Percentiles rank a stretch among this genome's conserved stretches.
phyloP scores from a whole-genome alignment of 2,797 vertebrate genomes.

The Cottoperca gobio region DNA sequence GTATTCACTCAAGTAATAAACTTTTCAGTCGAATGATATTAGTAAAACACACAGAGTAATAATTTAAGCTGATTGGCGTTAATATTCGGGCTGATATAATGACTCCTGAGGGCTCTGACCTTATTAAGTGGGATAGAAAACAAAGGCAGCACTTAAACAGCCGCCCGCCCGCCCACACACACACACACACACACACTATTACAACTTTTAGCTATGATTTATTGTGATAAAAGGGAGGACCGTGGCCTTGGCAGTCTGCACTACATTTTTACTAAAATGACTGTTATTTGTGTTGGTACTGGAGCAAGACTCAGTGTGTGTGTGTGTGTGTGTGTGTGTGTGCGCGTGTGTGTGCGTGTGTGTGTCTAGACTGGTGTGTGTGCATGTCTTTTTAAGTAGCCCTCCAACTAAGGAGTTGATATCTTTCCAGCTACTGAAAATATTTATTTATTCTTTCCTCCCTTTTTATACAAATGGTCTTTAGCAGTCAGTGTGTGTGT shows the following conservation, averaged over 20 bases:
- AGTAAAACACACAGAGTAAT: constrained; percentile 44
- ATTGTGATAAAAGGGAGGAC: constrained; percentile 82
- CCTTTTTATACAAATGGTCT: constrained; percentile 62
- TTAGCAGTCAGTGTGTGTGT: constrained; percentile 27
- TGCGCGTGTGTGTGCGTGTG: constrained; percentile 1
- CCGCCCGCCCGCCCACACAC: constrained; percentile 28
- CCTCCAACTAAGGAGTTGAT: constrained; percentile 67
- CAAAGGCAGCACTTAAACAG: constrained; percentile 76
- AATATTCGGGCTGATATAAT: constrained; percentile 74
- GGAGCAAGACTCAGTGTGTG: constrained; percentile 35
- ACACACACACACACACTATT: constrained; percentile 13
- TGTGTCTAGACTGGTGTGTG: constrained; percentile 3
- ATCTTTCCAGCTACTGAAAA: constrained; percentile 82
- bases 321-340: constrained; percentile 25
- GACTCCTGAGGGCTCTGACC: constrained; percentile 78
- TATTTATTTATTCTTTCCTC: constrained; percentile 79
- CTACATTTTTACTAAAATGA: constrained; percentile 70
- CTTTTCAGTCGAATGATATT: constrained; percentile 19
- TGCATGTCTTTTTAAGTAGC: constrained; percentile 29
- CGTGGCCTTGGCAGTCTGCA: constrained; percentile 70
- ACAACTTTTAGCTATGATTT: constrained; percentile 69
- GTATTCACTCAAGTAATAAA: not conserved
- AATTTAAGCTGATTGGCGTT: constrained; percentile 64
- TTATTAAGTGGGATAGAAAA: constrained; percentile 85
- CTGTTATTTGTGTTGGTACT: constrained; percentile 71